Conservation (phyloP, 2,888 invertebrate genomes). For the Patella caerulea region DNA sequence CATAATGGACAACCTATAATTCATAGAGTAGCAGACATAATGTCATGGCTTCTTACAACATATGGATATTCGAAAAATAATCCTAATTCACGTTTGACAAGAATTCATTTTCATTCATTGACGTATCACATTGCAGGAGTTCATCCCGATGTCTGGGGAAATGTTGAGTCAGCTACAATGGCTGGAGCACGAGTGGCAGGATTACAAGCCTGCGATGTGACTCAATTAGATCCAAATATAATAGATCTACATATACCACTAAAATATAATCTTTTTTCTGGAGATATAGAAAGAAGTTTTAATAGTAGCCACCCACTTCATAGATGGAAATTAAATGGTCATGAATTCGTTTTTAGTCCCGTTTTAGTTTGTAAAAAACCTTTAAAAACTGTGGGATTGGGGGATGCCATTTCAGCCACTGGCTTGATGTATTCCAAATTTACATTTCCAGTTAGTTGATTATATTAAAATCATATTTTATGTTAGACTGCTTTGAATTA, state of each 20-base stretch:
- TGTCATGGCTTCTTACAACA: constrained; percentile 72
- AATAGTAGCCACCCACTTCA: constrained; percentile 65
- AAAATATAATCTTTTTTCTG: constrained; percentile 62
- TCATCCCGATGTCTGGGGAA: constrained; percentile 69
- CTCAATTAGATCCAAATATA: constrained; percentile 55
- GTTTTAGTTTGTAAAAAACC: constrained; percentile 73
- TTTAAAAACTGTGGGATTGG: constrained; percentile 73
- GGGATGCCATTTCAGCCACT: constrained; percentile 73
- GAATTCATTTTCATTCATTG: constrained; percentile 73
- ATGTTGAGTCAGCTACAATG: constrained; percentile 70
- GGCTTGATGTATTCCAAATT: constrained; percentile 71
- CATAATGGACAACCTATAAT: constrained; percentile 66
- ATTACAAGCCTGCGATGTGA: constrained; percentile 69
- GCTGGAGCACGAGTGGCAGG: constrained; percentile 73
- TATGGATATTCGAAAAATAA: constrained; percentile 68
- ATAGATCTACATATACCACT: constrained; percentile 70
- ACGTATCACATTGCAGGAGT: constrained; percentile 72
- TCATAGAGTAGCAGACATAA: constrained; percentile 72
- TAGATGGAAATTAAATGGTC: constrained; percentile 69
- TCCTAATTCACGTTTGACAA: constrained; percentile 67
- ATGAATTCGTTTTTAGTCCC: constrained; percentile 72
- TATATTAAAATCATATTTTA: neutral
- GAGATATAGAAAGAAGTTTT: constrained; percentile 52
- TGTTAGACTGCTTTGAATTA: too few species aligned
- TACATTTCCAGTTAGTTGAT: neutral